Conservation (phyloP, 2,888 invertebrate species). For the Steinernema carpocapsae region DNA sequence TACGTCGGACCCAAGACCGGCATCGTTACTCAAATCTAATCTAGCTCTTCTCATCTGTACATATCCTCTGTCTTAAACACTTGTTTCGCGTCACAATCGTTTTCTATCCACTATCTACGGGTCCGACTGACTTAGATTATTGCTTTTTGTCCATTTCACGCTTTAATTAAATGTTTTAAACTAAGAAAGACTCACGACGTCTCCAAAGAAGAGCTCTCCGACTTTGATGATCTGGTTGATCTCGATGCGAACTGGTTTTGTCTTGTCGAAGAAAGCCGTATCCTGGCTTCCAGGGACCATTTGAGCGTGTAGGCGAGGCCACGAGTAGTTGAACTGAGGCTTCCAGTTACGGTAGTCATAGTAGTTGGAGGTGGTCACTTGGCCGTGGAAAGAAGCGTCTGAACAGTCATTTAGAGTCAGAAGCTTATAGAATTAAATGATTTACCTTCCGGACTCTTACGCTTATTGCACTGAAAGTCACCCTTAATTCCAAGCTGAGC, state of each 20-base stretch:
- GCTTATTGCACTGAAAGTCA: constrained; percentile 8
- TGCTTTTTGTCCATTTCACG: no score
- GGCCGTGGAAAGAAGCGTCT: constrained; percentile 12
- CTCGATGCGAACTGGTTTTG: neutral
- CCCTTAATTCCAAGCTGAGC: constrained; percentile 6
- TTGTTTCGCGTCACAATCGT: neutral
- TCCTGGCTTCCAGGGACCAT: constrained; percentile 12
- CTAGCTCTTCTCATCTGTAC: constrained; percentile 12
- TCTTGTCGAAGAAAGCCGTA: neutral
- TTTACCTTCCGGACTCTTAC: neutral
- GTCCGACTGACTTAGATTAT: neutral
- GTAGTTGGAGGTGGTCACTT: neutral
- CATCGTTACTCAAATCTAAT: neutral
- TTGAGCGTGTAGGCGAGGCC: constrained; percentile 15
- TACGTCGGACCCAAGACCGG: constrained; percentile 24
- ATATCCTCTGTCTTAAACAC: constrained; percentile 13
- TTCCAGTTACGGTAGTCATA: constrained; percentile 6
- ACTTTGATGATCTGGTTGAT: constrained; percentile 11
- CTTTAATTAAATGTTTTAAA: neutral
- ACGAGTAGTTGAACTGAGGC: neutral
- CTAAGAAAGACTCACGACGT: neutral
- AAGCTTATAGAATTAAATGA: no score
- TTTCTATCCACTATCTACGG: neutral
- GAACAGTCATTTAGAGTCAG: neutral
- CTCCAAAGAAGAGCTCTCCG: constrained; percentile 20